Percentiles rank a stretch among this genome's conserved stretches.
These are phyloP conservation scores for Meles meles DNA, from an alignment of 2,113 vertebrate species.

Conservation along the genomic window DNA sequence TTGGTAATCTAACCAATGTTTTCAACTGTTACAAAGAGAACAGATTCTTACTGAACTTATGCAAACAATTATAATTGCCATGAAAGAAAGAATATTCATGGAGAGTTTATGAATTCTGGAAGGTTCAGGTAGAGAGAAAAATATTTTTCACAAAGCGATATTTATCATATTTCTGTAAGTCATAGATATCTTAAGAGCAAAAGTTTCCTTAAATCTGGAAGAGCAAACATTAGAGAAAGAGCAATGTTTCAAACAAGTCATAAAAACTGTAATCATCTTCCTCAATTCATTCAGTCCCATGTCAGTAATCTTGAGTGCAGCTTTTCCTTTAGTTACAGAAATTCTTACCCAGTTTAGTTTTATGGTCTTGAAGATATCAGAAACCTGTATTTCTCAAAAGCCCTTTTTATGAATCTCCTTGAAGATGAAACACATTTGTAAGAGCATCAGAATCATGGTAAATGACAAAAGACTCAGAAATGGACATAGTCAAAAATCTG, in stretches of 20 bases:
- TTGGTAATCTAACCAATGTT: neutral
- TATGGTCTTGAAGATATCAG: neutral
- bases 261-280: neutral
- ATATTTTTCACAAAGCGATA: neutral
- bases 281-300: neutral
- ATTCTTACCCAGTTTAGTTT: neutral
- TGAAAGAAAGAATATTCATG: neutral
- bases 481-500: neutral
- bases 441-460: neutral
- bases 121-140: neutral
- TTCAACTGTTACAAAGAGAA: neutral
- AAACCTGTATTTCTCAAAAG: neutral
- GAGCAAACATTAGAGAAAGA: neutral
- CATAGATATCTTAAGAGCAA: neutral
- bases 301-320: neutral
- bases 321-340: neutral
- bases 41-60: neutral
- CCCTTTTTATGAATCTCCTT: neutral
- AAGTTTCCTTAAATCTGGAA: neutral
- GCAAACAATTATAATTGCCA: neutral
- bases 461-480: neutral
- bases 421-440: neutral
- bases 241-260: neutral
- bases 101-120: neutral
- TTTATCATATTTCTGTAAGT: neutral